These are phyloP conservation scores for Belonocnema kinseyi DNA, from an alignment of 1,140 invertebrate species.

Conservation along the genomic window DNA sequence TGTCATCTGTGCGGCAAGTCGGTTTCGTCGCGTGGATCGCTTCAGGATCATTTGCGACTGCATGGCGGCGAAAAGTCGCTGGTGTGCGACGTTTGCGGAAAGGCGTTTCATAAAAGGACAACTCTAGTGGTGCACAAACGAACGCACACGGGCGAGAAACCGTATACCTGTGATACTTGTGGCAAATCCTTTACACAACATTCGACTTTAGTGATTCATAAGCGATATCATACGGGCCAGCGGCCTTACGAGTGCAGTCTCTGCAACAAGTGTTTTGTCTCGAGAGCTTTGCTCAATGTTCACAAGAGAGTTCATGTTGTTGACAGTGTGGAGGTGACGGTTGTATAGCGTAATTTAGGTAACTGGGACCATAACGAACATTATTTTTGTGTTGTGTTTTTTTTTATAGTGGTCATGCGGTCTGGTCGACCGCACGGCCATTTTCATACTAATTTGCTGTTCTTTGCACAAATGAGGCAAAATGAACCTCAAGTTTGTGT, in stretches of 20 bases:
- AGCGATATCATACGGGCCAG: constrained; percentile 83
- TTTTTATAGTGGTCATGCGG: too few species aligned
- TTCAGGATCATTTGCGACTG: constrained; percentile 77
- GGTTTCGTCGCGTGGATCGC: constrained; percentile 62
- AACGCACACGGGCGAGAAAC: constrained; percentile 83
- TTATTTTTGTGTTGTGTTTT: background rate
- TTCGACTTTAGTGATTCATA: constrained; percentile 78
- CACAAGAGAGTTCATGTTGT: constrained; percentile 62
- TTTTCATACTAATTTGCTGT: too few species aligned
- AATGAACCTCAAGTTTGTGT: too few species aligned
- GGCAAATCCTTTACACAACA: constrained; percentile 87
- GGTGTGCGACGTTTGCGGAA: constrained; percentile 84
- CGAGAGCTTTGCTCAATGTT: constrained; percentile 64
- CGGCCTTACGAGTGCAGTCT: constrained; percentile 77
- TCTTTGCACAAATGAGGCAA: too few species aligned
- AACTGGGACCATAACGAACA: background rate
- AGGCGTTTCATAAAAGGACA: constrained; percentile 82
- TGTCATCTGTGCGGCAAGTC: constrained; percentile 82
- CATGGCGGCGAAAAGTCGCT: constrained; percentile 79
- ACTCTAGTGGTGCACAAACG: constrained; percentile 81
- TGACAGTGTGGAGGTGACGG: constrained; percentile 34
- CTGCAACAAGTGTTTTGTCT: constrained; percentile 78
- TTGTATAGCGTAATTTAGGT: background rate
- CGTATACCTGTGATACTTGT: constrained; percentile 86
- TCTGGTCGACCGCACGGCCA: too few species aligned